phyloP scores from a whole-genome alignment of 2,888 invertebrate species.

The Auanema freiburgensis region DNA sequence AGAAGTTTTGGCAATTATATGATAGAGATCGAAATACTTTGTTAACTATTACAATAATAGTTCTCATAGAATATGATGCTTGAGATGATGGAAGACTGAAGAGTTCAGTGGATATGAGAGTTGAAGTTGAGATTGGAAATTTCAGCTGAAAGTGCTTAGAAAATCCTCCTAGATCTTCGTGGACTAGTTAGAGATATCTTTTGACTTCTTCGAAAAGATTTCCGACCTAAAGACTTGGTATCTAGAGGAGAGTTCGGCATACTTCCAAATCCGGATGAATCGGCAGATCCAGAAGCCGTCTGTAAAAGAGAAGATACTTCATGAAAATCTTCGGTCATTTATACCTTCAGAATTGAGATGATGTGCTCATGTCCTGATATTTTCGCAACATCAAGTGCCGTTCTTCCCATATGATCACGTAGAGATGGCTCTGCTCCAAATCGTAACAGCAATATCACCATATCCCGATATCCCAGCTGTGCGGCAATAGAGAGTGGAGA shows the following conservation, averaged over 20 bases:
- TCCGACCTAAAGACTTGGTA: constrained; percentile 15
- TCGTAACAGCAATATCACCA: constrained; percentile 39
- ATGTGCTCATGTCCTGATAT: constrained; percentile 43
- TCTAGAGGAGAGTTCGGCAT: constrained; percentile 45
- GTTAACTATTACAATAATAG: no score
- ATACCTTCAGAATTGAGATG: constrained; percentile 24
- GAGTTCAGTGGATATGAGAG: no score
- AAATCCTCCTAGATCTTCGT: background rate
- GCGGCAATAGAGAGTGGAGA: constrained; percentile 46
- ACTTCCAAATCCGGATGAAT: constrained; percentile 45
- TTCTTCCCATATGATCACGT: constrained; percentile 40
- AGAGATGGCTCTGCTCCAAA: constrained; percentile 46
- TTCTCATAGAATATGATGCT: no score
- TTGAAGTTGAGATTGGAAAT: no score
- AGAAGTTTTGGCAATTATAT: no score
- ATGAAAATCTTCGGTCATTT: background rate
- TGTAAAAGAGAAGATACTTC: constrained; percentile 7
- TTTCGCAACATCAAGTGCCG: constrained; percentile 40
- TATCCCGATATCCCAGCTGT: constrained; percentile 44
- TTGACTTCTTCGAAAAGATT: constrained; percentile 2
- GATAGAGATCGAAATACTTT: no score
- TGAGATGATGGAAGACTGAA: no score
- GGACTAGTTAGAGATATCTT: constrained; percentile 1
- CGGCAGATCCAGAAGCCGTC: constrained; percentile 44
- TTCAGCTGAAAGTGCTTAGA: background rate